Evolutionary conservation across 2,797 vertebrate genomes (phyloP), one percentile per base, ranked within the genome.

Genomic region (Sebastes cheni): DNA sequence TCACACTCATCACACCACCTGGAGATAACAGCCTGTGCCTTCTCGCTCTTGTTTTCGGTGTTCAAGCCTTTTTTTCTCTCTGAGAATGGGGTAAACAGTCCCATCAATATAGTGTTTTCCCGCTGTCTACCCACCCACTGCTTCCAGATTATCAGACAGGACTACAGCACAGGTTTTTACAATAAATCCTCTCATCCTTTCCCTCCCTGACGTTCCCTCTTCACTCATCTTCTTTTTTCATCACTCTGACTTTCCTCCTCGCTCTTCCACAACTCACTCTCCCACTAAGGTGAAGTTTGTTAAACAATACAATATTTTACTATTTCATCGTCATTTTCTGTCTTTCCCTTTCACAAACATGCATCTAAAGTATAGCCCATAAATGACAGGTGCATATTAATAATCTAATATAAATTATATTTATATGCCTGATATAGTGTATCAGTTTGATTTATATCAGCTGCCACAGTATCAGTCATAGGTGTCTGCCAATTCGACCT

Each of bases 61-160:
- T 78, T 80, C 13, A 52, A 78, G 68, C 36, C 46, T 64, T 60
- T 82, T 83, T 82, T 75, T 58, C 25, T n/a, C 46, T 80, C 54
- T 59, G 76, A 86, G 76, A 82, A 76, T 59, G 81, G 42, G 59
- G 87, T 89, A 91, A 92, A 90, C 87, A 89, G 80, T 71, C 52
- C 74, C 88, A 91, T 94, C 88, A 91, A 92, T 91, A 86, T 65
- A 77, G 76, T 80, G 86, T 90, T 91, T 90, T 89, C 74, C 71
- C 12, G 75, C 91, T 91, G 92, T 91, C 88, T 90, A 58, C 77
- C 91, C 89, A 81, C 85, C 89, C 84, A 90, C 88, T 82, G 89
- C 83, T 85, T 70, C 62, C 82, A 89, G 86, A 93, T 90, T 69
- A 91, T 92, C 82, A 92, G 84, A 90, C 88, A 90, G 69, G 86